Evolutionary conservation across 2,797 vertebrate genomes (phyloP).

Genomic region (Octomys mimax): DNA sequence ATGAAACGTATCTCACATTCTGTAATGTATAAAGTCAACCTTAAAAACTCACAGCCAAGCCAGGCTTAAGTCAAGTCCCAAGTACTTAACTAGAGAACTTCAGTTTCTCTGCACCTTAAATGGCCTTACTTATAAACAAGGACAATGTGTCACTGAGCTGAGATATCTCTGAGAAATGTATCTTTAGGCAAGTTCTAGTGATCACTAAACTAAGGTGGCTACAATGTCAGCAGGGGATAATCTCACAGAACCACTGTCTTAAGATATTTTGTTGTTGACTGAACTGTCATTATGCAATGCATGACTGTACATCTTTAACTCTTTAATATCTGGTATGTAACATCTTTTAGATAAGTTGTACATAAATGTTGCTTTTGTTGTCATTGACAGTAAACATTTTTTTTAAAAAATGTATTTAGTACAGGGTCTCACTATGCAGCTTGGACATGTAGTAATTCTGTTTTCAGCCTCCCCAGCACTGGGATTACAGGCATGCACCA

Average conservation of each 20-base stretch:
- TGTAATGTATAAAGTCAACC: no score
- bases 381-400: background rate
- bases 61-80: background rate
- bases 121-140: background rate
- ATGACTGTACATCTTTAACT: background rate
- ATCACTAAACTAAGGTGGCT: background rate
- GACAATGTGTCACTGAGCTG: background rate
- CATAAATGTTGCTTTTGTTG: slow-evolving; percentile 21
- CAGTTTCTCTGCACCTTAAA: slow-evolving; percentile 23
- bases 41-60: background rate
- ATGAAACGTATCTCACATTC: no score
- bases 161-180: background rate
- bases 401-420: no score
- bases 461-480: no score
- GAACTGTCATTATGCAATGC: background rate
- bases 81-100: background rate
- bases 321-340: slow-evolving; percentile 9
- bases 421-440: no score
- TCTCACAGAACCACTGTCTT: background rate
- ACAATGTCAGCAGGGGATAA: background rate
- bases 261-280: background rate
- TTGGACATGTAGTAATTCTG: no score
- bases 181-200: background rate
- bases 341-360: background rate
- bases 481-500: no score